Evolutionary conservation across 2,888 invertebrate species (phyloP).

Genomic region (Stegophylla sp.): DNA sequence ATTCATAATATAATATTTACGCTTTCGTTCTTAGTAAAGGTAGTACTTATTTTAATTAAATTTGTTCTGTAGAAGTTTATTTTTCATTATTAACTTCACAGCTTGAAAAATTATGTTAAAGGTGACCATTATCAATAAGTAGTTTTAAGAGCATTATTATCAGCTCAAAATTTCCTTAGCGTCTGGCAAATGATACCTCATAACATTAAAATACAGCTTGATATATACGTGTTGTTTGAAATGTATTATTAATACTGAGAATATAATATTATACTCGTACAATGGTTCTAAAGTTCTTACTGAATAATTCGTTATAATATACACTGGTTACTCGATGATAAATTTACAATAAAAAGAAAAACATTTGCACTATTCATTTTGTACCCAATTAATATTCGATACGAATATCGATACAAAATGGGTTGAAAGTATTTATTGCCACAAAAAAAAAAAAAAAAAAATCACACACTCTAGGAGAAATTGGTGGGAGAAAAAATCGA

Average conservation of each 20-base stretch:
- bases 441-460: slow-evolving; percentile 51
- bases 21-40: too few relatives aligned
- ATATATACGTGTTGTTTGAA: slow-evolving; percentile 31
- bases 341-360: slow-evolving; percentile 49
- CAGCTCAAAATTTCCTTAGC: background rate
- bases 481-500: slow-evolving; percentile 51
- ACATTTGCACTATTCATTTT: slow-evolving; percentile 51
- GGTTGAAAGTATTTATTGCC: slow-evolving; percentile 58
- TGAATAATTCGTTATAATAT: slow-evolving; percentile 51
- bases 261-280: slow-evolving; percentile 41
- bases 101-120: too few relatives aligned
- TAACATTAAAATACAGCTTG: slow-evolving; percentile 13
- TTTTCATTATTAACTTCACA: too few relatives aligned
- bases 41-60: too few relatives aligned
- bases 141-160: background rate
- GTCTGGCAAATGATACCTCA: background rate
- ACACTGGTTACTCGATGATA: slow-evolving; percentile 32
- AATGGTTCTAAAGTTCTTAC: slow-evolving; percentile 39
- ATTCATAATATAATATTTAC: too few relatives aligned
- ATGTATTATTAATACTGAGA: slow-evolving; percentile 42
- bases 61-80: too few relatives aligned
- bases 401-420: slow-evolving; percentile 45
- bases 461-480: slow-evolving; percentile 56
- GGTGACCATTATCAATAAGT: too few relatives aligned
- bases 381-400: slow-evolving; percentile 54